Percentiles rank a stretch among this genome's conserved stretches.
Conservation (phyloP, 2,888 invertebrate species). For the Ectemnius continuus region DNA sequence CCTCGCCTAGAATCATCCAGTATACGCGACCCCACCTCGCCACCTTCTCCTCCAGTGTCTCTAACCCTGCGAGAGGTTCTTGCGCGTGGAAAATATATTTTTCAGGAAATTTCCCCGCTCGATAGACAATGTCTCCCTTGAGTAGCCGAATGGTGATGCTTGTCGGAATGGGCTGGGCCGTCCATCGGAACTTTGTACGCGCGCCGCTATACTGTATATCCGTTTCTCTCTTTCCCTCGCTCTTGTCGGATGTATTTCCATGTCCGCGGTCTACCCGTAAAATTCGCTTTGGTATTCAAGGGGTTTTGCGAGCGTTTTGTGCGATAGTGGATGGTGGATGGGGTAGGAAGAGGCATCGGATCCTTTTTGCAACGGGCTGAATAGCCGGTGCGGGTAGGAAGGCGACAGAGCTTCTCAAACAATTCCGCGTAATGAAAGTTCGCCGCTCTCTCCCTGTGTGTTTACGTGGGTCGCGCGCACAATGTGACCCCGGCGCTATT, state of each 20-base stretch:
- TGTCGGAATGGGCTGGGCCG: too few species aligned
- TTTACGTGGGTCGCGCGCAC: constrained; percentile 45
- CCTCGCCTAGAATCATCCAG: not conserved
- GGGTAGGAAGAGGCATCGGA: too few species aligned
- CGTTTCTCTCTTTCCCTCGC: not conserved
- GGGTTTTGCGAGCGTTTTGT: too few species aligned
- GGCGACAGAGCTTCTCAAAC: constrained; percentile 49
- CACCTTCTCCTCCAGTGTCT: constrained; percentile 22
- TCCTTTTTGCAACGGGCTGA: constrained; percentile 1
- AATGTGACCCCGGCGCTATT: constrained; percentile 43
- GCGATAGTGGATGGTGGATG: too few species aligned
- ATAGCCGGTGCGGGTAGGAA: constrained; percentile 7
- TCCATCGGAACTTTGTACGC: too few species aligned
- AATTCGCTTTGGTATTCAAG: not conserved
- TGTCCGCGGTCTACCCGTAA: not conserved
- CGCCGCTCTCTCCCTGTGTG: constrained; percentile 17
- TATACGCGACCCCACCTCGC: constrained; percentile 16
- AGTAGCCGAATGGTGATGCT: not conserved
- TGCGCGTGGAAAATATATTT: constrained; percentile 52
- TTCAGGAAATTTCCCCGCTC: constrained; percentile 55
- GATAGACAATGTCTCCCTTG: constrained; percentile 28
- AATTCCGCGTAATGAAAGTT: constrained; percentile 20
- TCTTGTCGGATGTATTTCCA: constrained; percentile 18
- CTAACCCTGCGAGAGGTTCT: constrained; percentile 35
- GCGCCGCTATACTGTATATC: not conserved